Percentiles rank a stretch among this genome's conserved stretches.
Conservation (phyloP, 30 jellyfish, hydroid and myxozoan species). For the Nemopilema nomurai region DNA sequence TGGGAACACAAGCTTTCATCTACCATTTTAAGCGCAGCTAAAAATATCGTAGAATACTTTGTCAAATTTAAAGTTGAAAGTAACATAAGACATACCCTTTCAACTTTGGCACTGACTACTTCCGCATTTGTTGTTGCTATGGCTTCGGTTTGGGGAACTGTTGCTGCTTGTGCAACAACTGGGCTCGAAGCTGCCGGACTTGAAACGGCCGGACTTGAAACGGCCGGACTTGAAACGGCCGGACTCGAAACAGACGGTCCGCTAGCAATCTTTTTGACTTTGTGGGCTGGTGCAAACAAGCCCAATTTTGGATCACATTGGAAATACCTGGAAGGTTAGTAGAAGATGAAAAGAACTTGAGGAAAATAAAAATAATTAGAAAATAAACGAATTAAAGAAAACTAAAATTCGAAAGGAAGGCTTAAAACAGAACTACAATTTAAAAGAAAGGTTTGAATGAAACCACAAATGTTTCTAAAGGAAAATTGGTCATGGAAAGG, state of each 20-base stretch:
- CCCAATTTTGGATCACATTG: constrained; percentile 97
- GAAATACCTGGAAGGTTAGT: constrained; percentile 86
- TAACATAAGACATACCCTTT: neutral
- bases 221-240: constrained; percentile 4
- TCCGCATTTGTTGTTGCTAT: neutral
- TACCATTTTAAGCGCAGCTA: no score
- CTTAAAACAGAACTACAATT: no score
- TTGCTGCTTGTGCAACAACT: neutral
- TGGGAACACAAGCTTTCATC: no score
- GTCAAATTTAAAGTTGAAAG: no score
- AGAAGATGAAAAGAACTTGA: no score
- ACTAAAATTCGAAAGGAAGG: no score
- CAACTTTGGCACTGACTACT: neutral
- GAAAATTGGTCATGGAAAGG: no score
- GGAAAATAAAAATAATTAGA: neutral
- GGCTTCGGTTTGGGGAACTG: no score
- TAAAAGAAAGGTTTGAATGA: no score
- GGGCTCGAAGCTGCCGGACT: neutral
- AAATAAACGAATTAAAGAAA: no score
- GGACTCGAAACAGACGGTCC: constrained; percentile 10
- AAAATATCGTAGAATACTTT: no score
- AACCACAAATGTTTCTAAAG: no score
- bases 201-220: neutral
- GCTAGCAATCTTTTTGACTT: constrained; percentile 62
- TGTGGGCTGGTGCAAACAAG: constrained; percentile 87